Percentiles rank a stretch among this genome's conserved stretches.
These are phyloP conservation scores for Seison nebaliae DNA, from an alignment of 1,140 invertebrate species.

Conservation along the genomic window DNA sequence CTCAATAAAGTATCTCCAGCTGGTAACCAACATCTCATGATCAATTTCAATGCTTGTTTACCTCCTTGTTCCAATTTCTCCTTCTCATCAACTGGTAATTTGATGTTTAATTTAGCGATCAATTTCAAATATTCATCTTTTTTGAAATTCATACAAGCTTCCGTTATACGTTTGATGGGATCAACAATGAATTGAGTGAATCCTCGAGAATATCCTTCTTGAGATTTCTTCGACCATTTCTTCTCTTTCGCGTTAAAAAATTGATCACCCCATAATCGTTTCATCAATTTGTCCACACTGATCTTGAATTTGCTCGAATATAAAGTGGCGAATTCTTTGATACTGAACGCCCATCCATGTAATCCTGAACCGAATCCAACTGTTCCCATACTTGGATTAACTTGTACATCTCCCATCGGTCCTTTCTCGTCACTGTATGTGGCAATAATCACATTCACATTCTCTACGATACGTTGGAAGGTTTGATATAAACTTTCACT, in stretches of 20 bases:
- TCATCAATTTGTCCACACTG: slow-evolving; percentile 81
- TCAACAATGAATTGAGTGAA: slow-evolving; percentile 95
- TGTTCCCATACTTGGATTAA: slow-evolving; percentile 83
- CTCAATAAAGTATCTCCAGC: slow-evolving; percentile 95
- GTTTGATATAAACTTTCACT: slow-evolving; percentile 85
- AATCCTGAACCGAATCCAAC: slow-evolving; percentile 94
- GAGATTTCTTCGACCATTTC: slow-evolving; percentile 80
- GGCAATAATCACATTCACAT: slow-evolving; percentile 97
- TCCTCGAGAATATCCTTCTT: slow-evolving; percentile 59
- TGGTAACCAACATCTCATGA: slow-evolving; percentile 94
- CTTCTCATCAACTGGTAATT: slow-evolving; percentile 68
- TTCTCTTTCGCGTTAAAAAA: slow-evolving; percentile 65
- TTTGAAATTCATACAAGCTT: slow-evolving; percentile 86
- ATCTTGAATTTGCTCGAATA: slow-evolving; percentile 96
- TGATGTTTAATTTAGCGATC: slow-evolving; percentile 54
- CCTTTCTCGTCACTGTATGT: slow-evolving; percentile 89
- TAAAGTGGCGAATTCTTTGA: slow-evolving; percentile 97
- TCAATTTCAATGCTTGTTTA: slow-evolving; percentile 31
- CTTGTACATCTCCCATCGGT: slow-evolving; percentile 90
- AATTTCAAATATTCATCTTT: slow-evolving; percentile 55
- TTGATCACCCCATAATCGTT: slow-evolving; percentile 65
- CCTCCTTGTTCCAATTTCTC: slow-evolving; percentile 44
- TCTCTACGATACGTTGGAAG: slow-evolving; percentile 97
- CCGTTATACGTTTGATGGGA: slow-evolving; percentile 84
- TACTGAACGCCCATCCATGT: slow-evolving; percentile 96